Percentiles rank a stretch among this genome's conserved stretches.
phyloP scores from a whole-genome alignment of 2,113 vertebrate genomes.

The Eolophus roseicapilla region DNA sequence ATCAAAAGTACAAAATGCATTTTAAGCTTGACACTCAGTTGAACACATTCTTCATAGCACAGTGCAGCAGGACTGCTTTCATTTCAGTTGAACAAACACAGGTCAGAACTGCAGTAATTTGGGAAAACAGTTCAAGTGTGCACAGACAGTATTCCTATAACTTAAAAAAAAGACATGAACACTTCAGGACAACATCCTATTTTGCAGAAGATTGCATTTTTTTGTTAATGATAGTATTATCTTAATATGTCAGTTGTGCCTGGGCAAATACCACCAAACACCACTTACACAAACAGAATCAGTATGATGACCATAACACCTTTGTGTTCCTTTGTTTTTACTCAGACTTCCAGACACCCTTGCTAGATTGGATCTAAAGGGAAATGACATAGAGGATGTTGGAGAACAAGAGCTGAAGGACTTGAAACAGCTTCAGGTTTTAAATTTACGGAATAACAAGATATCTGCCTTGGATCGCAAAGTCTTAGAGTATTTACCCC shows the following conservation, averaged over 20 bases:
- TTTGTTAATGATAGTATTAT: background rate
- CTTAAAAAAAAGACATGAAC: background rate
- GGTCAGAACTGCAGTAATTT: background rate
- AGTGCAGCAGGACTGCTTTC: background rate
- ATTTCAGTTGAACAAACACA: background rate
- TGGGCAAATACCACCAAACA: background rate
- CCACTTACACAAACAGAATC: background rate
- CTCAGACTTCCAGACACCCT: constrained; percentile 79
- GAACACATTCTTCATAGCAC: background rate
- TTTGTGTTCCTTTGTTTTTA: background rate
- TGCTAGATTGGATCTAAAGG: constrained; percentile 82
- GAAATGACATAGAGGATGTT: constrained; percentile 76
- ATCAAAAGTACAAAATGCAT: background rate
- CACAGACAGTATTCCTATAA: background rate
- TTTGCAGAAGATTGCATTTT: background rate
- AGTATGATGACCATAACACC: background rate
- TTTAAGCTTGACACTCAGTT: background rate
- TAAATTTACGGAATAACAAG: constrained; percentile 83
- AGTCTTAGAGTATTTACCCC: constrained; percentile 73
- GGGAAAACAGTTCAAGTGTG: background rate
- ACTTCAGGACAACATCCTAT: background rate
- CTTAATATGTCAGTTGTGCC: background rate
- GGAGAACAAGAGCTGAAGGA: constrained; percentile 74
- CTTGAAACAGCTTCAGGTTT: constrained; percentile 81
- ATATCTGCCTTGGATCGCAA: constrained; percentile 74